Evolutionary conservation across 2,888 invertebrate species (phyloP).

Genomic region (Polymixis flavicincta): DNA sequence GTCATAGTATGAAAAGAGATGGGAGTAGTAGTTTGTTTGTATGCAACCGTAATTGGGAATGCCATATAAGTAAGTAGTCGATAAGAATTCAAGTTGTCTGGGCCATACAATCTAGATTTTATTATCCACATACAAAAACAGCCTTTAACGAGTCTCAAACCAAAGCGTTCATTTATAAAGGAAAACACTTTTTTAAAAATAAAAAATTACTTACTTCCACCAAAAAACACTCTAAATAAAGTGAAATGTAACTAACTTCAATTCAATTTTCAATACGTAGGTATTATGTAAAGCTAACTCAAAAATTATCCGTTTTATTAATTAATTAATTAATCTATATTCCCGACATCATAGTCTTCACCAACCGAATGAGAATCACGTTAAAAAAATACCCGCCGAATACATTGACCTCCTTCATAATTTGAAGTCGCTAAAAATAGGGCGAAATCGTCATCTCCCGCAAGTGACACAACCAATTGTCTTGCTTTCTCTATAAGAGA

Average conservation of each 20-base stretch:
- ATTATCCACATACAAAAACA: background rate
- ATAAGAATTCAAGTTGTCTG: background rate
- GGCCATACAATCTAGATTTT: constrained; percentile 11
- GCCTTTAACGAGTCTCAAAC: background rate
- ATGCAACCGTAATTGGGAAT: constrained; percentile 20
- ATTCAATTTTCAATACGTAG: background rate
- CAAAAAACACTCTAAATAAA: background rate
- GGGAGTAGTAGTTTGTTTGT: constrained; percentile 13
- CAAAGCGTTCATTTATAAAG: background rate
- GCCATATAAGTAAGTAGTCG: background rate
- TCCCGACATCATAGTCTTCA: background rate
- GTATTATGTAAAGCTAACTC: background rate
- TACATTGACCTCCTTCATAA: background rate
- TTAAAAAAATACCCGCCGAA: background rate
- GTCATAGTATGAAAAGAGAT: constrained; percentile 28
- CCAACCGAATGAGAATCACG: background rate
- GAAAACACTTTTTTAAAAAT: background rate
- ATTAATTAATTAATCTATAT: background rate
- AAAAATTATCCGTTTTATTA: background rate
- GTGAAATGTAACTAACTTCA: no score
- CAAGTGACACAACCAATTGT: background rate
- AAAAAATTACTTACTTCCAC: background rate
- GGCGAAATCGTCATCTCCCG: background rate
- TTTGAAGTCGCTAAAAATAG: background rate
- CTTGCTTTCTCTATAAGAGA: background rate